These are phyloP conservation scores for Clusia tigrina DNA, from an alignment of 2,888 invertebrate genomes.

Conservation along the genomic window DNA sequence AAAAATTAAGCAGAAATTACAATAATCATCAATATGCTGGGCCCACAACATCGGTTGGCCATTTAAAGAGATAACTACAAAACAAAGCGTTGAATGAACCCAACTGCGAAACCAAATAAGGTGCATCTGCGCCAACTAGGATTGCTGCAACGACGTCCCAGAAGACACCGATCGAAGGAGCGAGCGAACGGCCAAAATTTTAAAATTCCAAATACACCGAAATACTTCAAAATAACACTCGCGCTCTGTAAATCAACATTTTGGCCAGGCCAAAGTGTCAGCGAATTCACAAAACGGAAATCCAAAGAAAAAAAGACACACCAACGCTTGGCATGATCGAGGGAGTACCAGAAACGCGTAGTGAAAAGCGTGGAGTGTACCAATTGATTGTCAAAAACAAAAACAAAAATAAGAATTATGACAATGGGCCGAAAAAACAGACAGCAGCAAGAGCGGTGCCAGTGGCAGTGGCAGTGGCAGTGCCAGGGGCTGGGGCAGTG, in stretches of 20 bases:
- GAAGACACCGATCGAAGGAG: neutral
- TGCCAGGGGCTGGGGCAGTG: too few relatives aligned
- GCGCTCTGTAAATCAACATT: constrained; percentile 34
- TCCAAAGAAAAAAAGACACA: constrained; percentile 52
- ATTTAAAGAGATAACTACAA: neutral
- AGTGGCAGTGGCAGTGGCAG: too few relatives aligned
- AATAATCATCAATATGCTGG: neutral
- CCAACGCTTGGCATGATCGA: too few relatives aligned
- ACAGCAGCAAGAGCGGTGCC: constrained; percentile 23
- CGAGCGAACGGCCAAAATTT: constrained; percentile 1
- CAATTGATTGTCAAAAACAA: constrained; percentile 43
- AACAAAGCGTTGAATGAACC: constrained; percentile 36
- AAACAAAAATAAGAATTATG: constrained; percentile 35
- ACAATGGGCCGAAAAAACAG: constrained; percentile 33
- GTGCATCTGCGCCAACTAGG: constrained; percentile 21
- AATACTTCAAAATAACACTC: constrained; percentile 20
- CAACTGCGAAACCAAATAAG: constrained; percentile 25
- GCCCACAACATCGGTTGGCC: neutral
- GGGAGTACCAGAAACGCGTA: constrained; percentile 21
- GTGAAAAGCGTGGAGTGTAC: constrained; percentile 28
- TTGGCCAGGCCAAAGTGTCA: constrained; percentile 54
- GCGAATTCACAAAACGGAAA: constrained; percentile 47
- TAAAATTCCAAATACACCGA: constrained; percentile 20
- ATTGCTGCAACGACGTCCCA: constrained; percentile 15
- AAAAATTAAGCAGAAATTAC: too few relatives aligned